Conservation (phyloP, 2,113 vertebrate species). For the Esox niger region DNA sequence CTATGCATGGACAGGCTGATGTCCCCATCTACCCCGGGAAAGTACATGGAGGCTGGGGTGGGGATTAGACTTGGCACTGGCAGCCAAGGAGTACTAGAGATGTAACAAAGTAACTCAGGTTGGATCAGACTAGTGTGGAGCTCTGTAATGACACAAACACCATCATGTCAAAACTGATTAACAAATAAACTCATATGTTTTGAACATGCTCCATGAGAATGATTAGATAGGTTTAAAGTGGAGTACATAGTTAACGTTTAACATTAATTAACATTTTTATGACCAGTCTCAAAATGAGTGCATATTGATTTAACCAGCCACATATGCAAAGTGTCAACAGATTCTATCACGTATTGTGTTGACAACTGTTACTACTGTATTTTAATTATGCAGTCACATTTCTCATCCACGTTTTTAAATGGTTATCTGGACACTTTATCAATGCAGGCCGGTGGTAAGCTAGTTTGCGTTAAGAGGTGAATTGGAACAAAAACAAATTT, state of each 20-base stretch:
- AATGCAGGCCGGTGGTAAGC: constrained; percentile 22
- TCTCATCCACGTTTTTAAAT: constrained; percentile 10
- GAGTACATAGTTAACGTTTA: not conserved
- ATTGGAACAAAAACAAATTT: too few relatives aligned
- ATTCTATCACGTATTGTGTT: not conserved
- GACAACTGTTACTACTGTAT: not conserved
- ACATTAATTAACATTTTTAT: not conserved
- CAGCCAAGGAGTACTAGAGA: too few relatives aligned
- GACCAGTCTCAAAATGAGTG: not conserved
- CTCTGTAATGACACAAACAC: too few relatives aligned
- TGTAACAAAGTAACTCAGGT: too few relatives aligned
- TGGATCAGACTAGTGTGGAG: too few relatives aligned
- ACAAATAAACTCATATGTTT: too few relatives aligned
- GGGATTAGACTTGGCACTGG: too few relatives aligned
- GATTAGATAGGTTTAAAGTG: not conserved
- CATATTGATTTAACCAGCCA: not conserved
- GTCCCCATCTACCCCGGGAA: too few relatives aligned
- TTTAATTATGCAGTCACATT: not conserved
- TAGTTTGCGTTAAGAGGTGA: constrained; percentile 47
- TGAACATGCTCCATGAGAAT: too few relatives aligned
- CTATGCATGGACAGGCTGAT: too few relatives aligned
- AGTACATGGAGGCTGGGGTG: too few relatives aligned
- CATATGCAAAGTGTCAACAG: not conserved
- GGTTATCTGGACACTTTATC: constrained; percentile 29
- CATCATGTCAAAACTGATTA: too few relatives aligned